Evolutionary conservation across 2,113 vertebrate genomes (phyloP).

Genomic region (Sapayoa aenigma): DNA sequence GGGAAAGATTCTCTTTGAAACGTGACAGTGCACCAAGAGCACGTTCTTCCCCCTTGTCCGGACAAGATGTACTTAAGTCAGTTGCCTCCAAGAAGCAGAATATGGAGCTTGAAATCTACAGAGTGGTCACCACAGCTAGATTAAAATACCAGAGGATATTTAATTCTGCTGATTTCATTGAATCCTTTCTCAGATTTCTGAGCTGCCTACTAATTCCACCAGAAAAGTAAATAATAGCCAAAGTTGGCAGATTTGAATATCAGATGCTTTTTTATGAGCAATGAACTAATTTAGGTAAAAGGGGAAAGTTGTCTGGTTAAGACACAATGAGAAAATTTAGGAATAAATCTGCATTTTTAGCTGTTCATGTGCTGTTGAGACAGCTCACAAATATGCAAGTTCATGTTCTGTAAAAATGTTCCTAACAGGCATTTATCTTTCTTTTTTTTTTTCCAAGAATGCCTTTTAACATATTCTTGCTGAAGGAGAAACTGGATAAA

Average conservation of each 20-base stretch:
- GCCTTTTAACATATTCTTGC: background rate
- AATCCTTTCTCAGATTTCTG: background rate
- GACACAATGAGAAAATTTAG: background rate
- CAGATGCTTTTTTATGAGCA: background rate
- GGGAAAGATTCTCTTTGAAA: background rate
- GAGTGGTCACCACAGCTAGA: background rate
- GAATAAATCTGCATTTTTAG: background rate
- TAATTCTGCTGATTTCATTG: constrained; percentile 1
- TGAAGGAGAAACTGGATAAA: background rate
- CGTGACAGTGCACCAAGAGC: background rate
- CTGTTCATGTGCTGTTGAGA: background rate
- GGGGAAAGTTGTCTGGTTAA: background rate
- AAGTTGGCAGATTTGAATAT: background rate
- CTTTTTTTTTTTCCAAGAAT: background rate
- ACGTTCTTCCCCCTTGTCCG: background rate
- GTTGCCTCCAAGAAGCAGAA: background rate
- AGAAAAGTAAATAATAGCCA: constrained; percentile 4
- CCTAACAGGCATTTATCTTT: background rate
- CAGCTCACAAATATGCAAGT: background rate
- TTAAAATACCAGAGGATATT: constrained; percentile 37
- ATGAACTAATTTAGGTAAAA: background rate
- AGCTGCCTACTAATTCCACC: background rate
- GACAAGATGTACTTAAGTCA: background rate
- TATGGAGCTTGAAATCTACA: background rate
- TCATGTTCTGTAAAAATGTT: background rate